Percentiles rank a stretch among this genome's conserved stretches.
Evolutionary conservation across 2,113 vertebrate genomes (phyloP).

Genomic region (Zootoca vivipara): DNA sequence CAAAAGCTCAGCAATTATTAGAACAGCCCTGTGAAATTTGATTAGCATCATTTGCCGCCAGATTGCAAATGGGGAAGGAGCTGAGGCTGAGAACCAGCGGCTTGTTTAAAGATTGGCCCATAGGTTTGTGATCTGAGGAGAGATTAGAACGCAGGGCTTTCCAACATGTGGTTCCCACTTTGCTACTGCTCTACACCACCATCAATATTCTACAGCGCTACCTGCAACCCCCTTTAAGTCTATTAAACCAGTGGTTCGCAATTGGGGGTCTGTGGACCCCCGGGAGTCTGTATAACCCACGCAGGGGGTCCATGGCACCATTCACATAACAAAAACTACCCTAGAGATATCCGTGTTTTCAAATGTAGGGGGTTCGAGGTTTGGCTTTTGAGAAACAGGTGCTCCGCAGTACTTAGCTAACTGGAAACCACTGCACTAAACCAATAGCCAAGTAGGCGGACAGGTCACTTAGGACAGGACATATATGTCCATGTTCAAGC

Average conservation of each 20-base stretch:
- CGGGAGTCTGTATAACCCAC: no score
- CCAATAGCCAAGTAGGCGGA: background rate
- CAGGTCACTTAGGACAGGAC: background rate
- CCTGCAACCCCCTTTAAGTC: no score
- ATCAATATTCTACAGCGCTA: background rate
- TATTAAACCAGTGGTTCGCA: no score
- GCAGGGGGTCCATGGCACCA: no score
- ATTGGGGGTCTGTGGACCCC: no score
- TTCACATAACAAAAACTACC: no score
- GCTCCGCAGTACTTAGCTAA: no score
- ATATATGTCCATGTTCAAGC: background rate
- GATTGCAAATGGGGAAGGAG: background rate
- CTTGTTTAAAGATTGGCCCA: background rate
- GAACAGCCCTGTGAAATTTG: background rate
- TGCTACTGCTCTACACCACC: background rate
- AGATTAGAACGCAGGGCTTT: background rate
- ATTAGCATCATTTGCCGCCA: no score
- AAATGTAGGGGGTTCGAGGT: no score
- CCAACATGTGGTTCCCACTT: background rate
- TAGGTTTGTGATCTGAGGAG: background rate
- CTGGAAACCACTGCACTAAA: background rate
- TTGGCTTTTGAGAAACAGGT: no score
- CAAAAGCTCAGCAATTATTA: background rate
- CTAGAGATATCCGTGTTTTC: no score
- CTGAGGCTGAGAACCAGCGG: background rate